A percentile compares a stretch with the other conserved stretches of the same genome.
Conservation (phyloP, 2,797 vertebrate species). For the Buphagus erythrorhynchus region DNA sequence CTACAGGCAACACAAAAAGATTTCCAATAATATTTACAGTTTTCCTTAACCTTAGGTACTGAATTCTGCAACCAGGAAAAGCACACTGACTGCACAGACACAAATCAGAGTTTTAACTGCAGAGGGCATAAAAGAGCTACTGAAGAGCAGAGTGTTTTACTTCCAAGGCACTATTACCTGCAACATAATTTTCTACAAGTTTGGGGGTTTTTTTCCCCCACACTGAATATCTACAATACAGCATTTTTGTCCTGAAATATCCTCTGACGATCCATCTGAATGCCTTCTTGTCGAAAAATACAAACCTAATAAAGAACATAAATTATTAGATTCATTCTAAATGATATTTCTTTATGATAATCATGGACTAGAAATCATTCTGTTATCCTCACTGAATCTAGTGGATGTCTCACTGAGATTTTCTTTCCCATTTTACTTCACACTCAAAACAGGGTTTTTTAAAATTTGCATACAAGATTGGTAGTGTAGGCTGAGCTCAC, state of each 20-base stretch:
- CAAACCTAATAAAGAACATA: not conserved
- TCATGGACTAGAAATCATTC: not conserved
- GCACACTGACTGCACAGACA: not conserved
- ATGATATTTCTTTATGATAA: not conserved
- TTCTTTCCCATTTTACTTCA: not conserved
- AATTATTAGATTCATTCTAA: not conserved
- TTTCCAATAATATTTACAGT: not conserved
- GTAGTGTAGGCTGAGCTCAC: not conserved
- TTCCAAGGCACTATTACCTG: not conserved
- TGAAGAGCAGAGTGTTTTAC: not conserved
- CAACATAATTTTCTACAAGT: not conserved
- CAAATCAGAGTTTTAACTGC: conserved; percentile 26
- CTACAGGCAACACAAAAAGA: not conserved
- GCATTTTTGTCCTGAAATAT: not conserved
- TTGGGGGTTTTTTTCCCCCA: not conserved
- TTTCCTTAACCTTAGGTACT: not conserved
- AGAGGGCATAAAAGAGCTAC: conserved; percentile 65
- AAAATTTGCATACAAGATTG: not conserved
- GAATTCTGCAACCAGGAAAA: not conserved
- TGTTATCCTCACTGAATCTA: not conserved
- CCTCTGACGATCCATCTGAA: not conserved
- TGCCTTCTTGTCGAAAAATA: not conserved
- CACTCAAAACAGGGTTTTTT: not conserved
- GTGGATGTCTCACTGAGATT: not conserved
- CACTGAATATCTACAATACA: not conserved